phyloP scores from a whole-genome alignment of 2,888 invertebrate genomes.

The Luperina nickerlii region DNA sequence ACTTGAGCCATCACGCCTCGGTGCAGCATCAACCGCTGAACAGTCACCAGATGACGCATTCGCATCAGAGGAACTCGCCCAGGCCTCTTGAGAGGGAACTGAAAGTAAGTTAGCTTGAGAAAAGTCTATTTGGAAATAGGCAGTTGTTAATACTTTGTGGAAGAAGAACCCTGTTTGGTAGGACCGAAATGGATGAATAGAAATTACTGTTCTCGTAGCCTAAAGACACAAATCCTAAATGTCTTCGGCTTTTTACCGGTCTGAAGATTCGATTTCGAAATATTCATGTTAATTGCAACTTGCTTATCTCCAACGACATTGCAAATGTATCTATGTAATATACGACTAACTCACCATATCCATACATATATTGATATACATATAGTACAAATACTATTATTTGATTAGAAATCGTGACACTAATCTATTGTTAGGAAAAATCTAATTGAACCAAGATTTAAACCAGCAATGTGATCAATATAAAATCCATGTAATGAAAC shows the following conservation, averaged over 20 bases:
- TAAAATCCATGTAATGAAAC: background rate
- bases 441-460: background rate
- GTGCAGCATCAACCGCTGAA: conserved; percentile 73
- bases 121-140: background rate
- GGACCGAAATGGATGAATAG: background rate
- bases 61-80: conserved; percentile 83
- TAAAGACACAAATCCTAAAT: background rate
- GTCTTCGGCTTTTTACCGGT: background rate
- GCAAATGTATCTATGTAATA: conserved; percentile 13
- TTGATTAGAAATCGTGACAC: background rate
- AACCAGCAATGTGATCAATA: background rate
- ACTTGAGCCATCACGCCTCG: conserved; percentile 76
- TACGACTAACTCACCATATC: background rate
- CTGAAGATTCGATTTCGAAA: conserved; percentile 1
- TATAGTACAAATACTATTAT: background rate
- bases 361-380: background rate
- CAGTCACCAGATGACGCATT: conserved; percentile 78
- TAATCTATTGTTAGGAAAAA: background rate
- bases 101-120: conserved; percentile 74
- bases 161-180: background rate
- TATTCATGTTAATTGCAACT: conserved; percentile 20
- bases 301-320: conserved; percentile 4
- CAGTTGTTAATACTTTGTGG: background rate
- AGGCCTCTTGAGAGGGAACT: conserved; percentile 84
- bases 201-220: background rate